Base-by-base conservation (phyloP, 2,888 invertebrate genomes). In the Diaperis boleti region DNA sequence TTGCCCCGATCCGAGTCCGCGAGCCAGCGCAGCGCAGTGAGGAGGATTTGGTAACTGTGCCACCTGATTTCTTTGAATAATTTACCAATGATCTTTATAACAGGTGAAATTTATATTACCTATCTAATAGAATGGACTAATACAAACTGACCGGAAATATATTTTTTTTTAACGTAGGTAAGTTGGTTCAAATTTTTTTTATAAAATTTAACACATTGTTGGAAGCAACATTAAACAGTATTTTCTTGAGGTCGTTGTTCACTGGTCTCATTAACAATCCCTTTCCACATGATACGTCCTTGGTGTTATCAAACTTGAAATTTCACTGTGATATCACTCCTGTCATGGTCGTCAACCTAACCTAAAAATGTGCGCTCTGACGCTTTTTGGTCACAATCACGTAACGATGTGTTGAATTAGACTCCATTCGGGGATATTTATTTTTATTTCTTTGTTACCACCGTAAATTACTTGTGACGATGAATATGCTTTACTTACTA, bases 401-500 rank as follows among this genome's bases (percentile, higher is more conserved):
- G 8, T 15, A 13, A 45, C 29, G 15, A 44, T 22, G 41, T 42
- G 41, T 42, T 42, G 10, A 42, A 18, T 42, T 18, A 18, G n/a
- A n/a, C n/a, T n/a, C 14, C 29, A 31, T 20, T n/a, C 10, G 7
- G n/a, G 18, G 1, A 5, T 18, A 3, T 45, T 17, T 33, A 6
- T 18, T 3, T 31, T 49, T 35, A n/a, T 31, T 49, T 35, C n/a
- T 14, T 33, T 6, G 33, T 15, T 11, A 2, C 8, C 15, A 33
- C 4, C 15, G 17, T 29, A 35, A 44, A 35, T 44, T 31, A n/a
- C 7, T n/a, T 13, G 14, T 45, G 33, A 66, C 45, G 68, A 71
- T 72, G 72, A 68, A 66, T 67, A 62, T 71, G 64, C 65, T 62
- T 63, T 67, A 67, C 64, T 54, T 70, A 64, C 59, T 65, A 50